Evolutionary conservation across 2,797 vertebrate genomes (phyloP), one percentile per base, ranked within the genome.

Genomic region (Oreochromis grahami): DNA sequence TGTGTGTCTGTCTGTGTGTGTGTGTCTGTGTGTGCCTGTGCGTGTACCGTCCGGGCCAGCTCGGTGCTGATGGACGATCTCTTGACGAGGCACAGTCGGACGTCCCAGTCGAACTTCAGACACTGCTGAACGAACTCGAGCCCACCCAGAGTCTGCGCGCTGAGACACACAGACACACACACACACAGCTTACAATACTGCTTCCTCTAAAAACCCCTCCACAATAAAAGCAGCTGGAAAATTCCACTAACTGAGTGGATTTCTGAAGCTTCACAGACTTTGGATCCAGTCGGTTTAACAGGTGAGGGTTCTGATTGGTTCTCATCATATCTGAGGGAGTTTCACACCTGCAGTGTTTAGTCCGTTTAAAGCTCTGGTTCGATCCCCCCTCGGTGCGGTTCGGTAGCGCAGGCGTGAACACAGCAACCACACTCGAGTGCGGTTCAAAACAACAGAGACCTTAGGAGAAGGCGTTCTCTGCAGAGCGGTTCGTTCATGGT

Each of bases 111-210:
- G 12, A 98, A 99, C 85, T 98, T 98, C 65, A 98, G 95, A 95
- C 98, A 98, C 85, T 98, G 96, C 48, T 99, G 98, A 81, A 98
- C 97, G 72, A 97, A 97, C 93, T 99, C 97, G 4, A 98, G 96
- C 89, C 97, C 97, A 12, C 97, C 97, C 90, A 99, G 92, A 7
- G 97, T 97, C 34, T 98, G 97, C 58, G 96, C 96, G 91, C 98
- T 99, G 94, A 24, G n/a, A 19, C 2, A 6, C 26, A 58, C 55
- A 58, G 26, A 2, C 21, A 4, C 24, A 56, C 2, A 56, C 2
- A 15, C 50, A n/a, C 24, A 26, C 53, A 17, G 14, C 5, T 15
- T 15, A 32, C 15, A 1, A 32, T 6, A 1, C 55, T 19, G 55
- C 55, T 58, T 58, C 55, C 55, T 32, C 55, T 10, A 32, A 32